Evolutionary conservation across 2,888 invertebrate genomes (phyloP), one percentile per base, ranked within the genome.

Genomic region (Philereme transversata): DNA sequence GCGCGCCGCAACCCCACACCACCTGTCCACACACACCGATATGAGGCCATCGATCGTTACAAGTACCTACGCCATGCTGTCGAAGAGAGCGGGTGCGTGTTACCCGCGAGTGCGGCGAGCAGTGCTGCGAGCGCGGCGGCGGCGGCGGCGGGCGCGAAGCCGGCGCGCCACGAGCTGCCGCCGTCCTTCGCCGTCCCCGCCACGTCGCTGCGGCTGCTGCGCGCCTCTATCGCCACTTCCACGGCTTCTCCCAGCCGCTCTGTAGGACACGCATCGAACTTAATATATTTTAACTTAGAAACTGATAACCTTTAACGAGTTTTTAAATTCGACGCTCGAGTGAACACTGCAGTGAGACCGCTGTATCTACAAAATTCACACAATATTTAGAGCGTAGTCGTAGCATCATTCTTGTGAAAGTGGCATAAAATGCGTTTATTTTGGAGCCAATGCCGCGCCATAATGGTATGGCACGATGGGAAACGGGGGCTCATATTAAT

Each of bases 181-280:
- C 69, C 35, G 61, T 67, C 57, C 10, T 10, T 55, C 59, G 53
- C 60, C 62, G 54, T 64, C 47, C 59, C 59, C 64, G 34, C 55
- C 61, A 57, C 64, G 58, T 70, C 59, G 34, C 72, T 61, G 51
- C 72, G 53, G 44, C 50, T 69, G 47, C 69, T 59, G 4, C 65
- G 65, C 45, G 69, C 62, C 61, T 74, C 66, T 51, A 67, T 59
- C 22, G 76, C 53, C 55, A 88, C 64, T 62, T 83, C 80, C 9
- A 72, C 70, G 1, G 87, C 79, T 45, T 84, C 84, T 0, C 88
- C 89, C 8, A 88, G 63, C 0, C 78, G 76, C 62, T 87, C 88
- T 86, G 69, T 5, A 45, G 34, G n/a, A 43, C 38, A 8, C 38
- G 38, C 38, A 38, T 38, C 38, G 38, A 38, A n/a, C n/a, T n/a